Evolutionary conservation across 2,113 vertebrate genomes (phyloP).

Genomic region (Lanius collurio): DNA sequence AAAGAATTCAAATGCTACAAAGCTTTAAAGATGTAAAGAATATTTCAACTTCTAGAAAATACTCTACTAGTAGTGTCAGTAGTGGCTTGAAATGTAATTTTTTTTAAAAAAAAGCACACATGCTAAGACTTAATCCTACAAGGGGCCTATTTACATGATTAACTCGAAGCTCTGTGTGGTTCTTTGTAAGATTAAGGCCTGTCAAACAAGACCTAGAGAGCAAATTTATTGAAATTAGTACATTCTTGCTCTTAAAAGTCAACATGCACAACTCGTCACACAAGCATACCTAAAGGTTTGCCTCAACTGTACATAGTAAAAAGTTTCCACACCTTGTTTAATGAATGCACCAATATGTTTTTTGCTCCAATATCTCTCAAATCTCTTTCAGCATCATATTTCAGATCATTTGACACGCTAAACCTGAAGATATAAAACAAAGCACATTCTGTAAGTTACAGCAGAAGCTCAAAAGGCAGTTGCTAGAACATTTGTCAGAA

Average conservation of each 20-base stretch:
- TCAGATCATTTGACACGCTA: slow-evolving; percentile 97
- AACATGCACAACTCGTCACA: slow-evolving; percentile 22
- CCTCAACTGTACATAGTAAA: slow-evolving; percentile 56
- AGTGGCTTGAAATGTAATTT: neutral
- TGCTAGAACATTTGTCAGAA: neutral
- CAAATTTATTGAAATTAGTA: slow-evolving; percentile 1
- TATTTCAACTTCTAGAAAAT: neutral
- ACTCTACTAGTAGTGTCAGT: neutral
- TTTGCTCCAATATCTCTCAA: slow-evolving; percentile 96
- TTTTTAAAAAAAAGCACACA: neutral
- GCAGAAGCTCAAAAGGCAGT: neutral
- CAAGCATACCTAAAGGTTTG: slow-evolving; percentile 44
- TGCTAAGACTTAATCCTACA: neutral
- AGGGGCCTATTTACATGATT: neutral
- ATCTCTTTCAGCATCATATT: slow-evolving; percentile 96
- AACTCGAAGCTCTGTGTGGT: neutral
- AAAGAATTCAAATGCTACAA: neutral
- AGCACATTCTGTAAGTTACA: neutral
- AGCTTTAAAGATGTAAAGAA: neutral
- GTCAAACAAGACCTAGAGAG: neutral
- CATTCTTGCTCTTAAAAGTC: neutral
- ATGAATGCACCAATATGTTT: slow-evolving; percentile 94
- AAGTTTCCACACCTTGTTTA: slow-evolving; percentile 91
- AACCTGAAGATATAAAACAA: slow-evolving; percentile 79
- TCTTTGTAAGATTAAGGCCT: neutral